phyloP scores from a whole-genome alignment of 2,797 vertebrate species.

The Neolamprologus multifasciatus region DNA sequence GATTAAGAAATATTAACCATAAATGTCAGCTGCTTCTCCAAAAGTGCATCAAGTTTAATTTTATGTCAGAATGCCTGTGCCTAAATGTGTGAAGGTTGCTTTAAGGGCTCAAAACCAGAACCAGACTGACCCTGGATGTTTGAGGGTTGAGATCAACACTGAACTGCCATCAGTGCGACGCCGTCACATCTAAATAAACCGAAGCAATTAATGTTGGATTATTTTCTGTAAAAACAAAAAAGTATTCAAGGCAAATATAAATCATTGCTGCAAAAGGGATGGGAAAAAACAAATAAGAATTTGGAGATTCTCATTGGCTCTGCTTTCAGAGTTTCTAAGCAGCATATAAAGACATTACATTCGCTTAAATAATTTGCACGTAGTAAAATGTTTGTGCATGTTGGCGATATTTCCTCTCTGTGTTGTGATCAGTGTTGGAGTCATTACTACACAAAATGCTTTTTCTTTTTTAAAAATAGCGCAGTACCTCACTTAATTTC shows the following conservation, averaged over 20 bases:
- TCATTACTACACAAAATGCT: background rate
- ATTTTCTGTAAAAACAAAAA: background rate
- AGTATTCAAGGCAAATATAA: background rate
- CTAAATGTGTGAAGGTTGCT: background rate
- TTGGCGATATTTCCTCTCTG: background rate
- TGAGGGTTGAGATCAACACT: background rate
- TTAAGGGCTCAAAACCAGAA: background rate
- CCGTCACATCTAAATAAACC: background rate
- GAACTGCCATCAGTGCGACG: background rate
- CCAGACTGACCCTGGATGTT: background rate
- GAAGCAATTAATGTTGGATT: background rate
- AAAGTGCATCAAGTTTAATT: background rate
- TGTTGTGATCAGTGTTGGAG: background rate
- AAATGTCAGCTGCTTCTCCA: background rate
- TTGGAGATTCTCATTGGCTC: background rate
- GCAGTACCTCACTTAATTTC: background rate
- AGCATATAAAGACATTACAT: background rate
- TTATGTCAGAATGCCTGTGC: background rate
- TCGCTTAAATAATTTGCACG: background rate
- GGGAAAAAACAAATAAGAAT: background rate
- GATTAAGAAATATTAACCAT: background rate
- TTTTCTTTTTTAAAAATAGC: rapidly evolving
- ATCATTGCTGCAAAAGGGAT: background rate
- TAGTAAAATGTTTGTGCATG: background rate
- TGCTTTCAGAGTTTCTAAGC: background rate